Base-by-base conservation (phyloP, 2,113 vertebrate genomes). In the Apistogramma diplotaenia region DNA sequence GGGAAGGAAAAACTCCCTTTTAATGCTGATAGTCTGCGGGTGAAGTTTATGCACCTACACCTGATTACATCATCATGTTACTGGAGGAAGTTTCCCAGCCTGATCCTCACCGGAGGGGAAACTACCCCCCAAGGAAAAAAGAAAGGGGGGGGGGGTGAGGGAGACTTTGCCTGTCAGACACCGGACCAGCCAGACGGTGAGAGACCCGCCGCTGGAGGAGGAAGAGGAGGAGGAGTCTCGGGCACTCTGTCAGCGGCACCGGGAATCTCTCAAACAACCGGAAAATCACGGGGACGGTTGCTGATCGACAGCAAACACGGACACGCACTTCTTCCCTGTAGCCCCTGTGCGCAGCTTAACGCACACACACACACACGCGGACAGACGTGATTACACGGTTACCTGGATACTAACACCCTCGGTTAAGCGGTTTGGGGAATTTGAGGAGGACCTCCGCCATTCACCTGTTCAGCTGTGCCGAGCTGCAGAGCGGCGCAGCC, bases 381-480 rank as follows among this genome's bases (percentile, higher is more conserved):
- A 4, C 81, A 35, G 57, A 18, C 33, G 53, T 29, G 58, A 37
- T 19, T 55, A 57, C 78, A 57, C 83, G 53, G 54, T 3, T 21
- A 73, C 88, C 78, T 89, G 88, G 91, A 89, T 76, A 23, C 71
- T 29, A 59, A 23, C 2, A 25, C 16, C 23, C 49, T 58, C 79
- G 35, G 13, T 76, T 74, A 85, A 84, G 85, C 82, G 56, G 53
- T 56, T 74, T 82, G 6, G 61, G 70, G 8, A 25, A 55, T 83
- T 75, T 51, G 71, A 87, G 83, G 81, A 70, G 33, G 75, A 79
- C 71, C 85, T 49, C 29, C 56, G 37, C 59, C 59, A 2, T 90
- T 76, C 87, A 93, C 91, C 92, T 91, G 89, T 83, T 86, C 78
- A 21, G 27, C 74, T 16, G 78, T 5, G 51, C 70, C 4, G 70